These are phyloP conservation scores for Kobus ellipsiprymnus DNA, from an alignment of 2,113 vertebrate genomes.

Conservation along the genomic window DNA sequence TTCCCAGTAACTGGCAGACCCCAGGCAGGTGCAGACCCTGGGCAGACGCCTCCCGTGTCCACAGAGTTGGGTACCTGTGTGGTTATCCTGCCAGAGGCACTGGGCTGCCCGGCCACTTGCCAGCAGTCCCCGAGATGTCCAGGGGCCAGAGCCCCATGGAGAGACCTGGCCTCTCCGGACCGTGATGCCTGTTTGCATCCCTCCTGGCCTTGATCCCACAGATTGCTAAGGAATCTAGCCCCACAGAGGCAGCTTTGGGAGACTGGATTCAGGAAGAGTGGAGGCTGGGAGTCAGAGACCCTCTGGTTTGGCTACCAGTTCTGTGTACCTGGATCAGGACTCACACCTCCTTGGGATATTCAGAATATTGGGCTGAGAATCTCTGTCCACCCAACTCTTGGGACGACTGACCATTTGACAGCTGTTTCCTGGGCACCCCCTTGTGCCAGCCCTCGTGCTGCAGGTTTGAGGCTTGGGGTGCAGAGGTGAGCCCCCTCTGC, in stretches of 20 bases:
- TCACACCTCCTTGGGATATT: background rate
- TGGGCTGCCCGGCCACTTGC: background rate
- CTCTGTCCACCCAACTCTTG: background rate
- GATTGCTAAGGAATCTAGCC: background rate
- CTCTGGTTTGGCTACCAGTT: background rate
- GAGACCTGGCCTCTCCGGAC: background rate
- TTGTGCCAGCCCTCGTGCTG: background rate
- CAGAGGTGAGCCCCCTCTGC: background rate
- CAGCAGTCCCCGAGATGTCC: background rate
- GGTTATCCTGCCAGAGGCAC: background rate
- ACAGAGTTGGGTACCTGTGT: background rate
- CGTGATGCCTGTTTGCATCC: background rate
- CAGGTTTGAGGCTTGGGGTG: background rate
- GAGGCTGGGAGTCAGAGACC: background rate
- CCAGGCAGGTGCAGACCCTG: background rate
- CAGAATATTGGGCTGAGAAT: background rate
- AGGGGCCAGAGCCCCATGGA: background rate
- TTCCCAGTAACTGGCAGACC: background rate
- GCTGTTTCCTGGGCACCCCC: background rate
- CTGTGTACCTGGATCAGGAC: background rate
- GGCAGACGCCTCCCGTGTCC: background rate
- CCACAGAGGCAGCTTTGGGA: background rate
- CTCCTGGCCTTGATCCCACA: background rate
- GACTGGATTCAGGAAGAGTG: background rate
- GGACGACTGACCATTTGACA: background rate